A percentile compares a stretch with the other conserved stretches of the same genome.
phyloP scores from a whole-genome alignment of 1,140 invertebrate genomes.

The Ridgeia piscesae region DNA sequence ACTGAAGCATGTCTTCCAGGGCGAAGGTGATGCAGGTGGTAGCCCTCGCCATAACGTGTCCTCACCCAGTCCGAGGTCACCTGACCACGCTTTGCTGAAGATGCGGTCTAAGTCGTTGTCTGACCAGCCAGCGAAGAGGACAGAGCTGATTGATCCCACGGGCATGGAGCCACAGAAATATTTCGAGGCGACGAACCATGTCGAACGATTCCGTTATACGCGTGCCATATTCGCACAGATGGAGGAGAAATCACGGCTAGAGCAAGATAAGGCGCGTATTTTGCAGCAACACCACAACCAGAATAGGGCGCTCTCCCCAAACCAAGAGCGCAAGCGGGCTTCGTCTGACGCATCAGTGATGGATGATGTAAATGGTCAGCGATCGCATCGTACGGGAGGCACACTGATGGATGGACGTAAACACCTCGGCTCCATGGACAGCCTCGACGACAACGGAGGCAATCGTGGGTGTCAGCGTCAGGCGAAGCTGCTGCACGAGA shows the following conservation, averaged over 20 bases:
- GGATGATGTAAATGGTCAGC: not conserved
- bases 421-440: not conserved
- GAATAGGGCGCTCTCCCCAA: not conserved
- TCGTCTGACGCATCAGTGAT: not conserved
- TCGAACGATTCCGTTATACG: conserved; percentile 24
- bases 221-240: conserved; percentile 30
- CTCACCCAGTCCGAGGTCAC: not conserved
- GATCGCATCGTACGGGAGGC: not conserved
- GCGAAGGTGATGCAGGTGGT: not conserved
- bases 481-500: not conserved
- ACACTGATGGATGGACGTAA: not conserved
- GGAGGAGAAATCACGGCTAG: conserved; percentile 20
- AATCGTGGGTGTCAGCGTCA: not conserved
- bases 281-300: not conserved
- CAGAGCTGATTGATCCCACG: not conserved
- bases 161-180: conserved; percentile 10
- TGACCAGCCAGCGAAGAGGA: not conserved
- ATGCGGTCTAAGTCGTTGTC: not conserved
- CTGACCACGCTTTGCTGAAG: not conserved
- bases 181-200: conserved; percentile 27
- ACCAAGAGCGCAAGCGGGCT: not conserved
- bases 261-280: not conserved
- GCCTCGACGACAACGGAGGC: not conserved
- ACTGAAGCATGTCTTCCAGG: not conserved
- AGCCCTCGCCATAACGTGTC: not conserved